A percentile compares a stretch with the other conserved stretches of the same genome.
phyloP scores from a whole-genome alignment of 2,888 invertebrate species.

The Melanargia galathea region DNA sequence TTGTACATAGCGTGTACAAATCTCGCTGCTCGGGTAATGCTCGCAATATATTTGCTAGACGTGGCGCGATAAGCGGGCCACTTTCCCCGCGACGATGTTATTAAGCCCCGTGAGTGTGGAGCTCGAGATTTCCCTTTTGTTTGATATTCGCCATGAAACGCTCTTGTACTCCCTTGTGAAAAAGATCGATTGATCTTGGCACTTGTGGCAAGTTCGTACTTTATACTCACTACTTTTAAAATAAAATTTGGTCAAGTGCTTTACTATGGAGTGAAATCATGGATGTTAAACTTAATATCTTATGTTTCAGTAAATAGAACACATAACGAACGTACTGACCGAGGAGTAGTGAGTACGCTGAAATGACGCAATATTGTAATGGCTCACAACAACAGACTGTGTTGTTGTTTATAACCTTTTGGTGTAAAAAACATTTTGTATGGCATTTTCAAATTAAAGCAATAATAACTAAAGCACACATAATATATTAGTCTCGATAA shows the following conservation, averaged over 20 bases:
- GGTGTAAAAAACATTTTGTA: too few species aligned
- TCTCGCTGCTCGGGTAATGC: conserved; percentile 26
- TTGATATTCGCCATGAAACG: conserved; percentile 16
- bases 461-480: too few species aligned
- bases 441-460: not conserved
- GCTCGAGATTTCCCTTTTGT: conserved; percentile 25
- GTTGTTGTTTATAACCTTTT: too few species aligned
- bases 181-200: conserved; percentile 11
- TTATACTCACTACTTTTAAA: conserved; percentile 1
- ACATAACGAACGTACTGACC: too few species aligned
- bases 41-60: conserved; percentile 30
- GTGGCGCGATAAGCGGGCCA: conserved; percentile 27
- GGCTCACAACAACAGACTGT: too few species aligned
- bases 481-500: too few species aligned
- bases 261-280: too few species aligned
- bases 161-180: conserved; percentile 10
- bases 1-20: conserved; percentile 20
- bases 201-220: not conserved
- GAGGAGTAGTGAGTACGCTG: too few species aligned
- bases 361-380: too few species aligned
- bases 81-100: conserved; percentile 25
- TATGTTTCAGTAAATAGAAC: too few species aligned
- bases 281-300: too few species aligned
- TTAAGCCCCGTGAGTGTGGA: conserved; percentile 23
- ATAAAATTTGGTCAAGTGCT: conserved; percentile 5